These are phyloP conservation scores for Sericinus montela DNA, from an alignment of 2,888 invertebrate species.

Conservation along the genomic window DNA sequence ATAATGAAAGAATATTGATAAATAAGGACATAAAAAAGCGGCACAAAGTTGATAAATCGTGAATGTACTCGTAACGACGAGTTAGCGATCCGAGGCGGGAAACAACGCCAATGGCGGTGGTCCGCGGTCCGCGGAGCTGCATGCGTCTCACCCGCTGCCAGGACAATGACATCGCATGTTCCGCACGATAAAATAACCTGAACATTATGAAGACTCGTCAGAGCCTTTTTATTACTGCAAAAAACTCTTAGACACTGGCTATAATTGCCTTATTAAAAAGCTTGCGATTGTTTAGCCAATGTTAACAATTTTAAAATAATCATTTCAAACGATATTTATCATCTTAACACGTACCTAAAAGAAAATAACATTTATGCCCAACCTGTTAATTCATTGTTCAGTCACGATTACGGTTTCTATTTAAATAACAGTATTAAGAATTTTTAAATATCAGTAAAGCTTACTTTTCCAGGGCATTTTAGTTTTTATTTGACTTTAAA, in stretches of 20 bases:
- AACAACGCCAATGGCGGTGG: slow-evolving; percentile 31
- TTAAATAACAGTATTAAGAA: slow-evolving; percentile 11
- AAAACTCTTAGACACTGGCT: slow-evolving; percentile 46
- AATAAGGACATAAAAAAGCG: no score
- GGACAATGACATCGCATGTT: slow-evolving; percentile 77
- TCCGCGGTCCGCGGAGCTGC: slow-evolving; percentile 24
- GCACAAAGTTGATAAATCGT: neutral
- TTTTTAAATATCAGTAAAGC: slow-evolving; percentile 4
- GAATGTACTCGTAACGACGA: slow-evolving; percentile 3
- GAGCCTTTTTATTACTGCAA: slow-evolving; percentile 49
- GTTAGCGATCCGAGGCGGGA: slow-evolving; percentile 18
- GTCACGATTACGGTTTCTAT: slow-evolving; percentile 48
- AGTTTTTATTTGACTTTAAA: slow-evolving; percentile 26
- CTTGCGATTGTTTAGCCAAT: slow-evolving; percentile 45
- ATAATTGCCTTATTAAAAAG: slow-evolving; percentile 56
- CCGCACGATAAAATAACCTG: slow-evolving; percentile 74
- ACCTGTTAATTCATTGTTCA: slow-evolving; percentile 28
- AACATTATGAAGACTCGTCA: slow-evolving; percentile 58
- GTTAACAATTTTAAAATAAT: slow-evolving; percentile 38
- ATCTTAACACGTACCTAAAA: no score
- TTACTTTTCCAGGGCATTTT: slow-evolving; percentile 18
- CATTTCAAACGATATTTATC: slow-evolving; percentile 13
- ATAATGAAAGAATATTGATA: slow-evolving; percentile 7
- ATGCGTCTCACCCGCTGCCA: slow-evolving; percentile 49
- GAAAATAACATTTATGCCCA: neutral